Conservation (phyloP, 2,797 vertebrate genomes). For the Tamandua tetradactyla region DNA sequence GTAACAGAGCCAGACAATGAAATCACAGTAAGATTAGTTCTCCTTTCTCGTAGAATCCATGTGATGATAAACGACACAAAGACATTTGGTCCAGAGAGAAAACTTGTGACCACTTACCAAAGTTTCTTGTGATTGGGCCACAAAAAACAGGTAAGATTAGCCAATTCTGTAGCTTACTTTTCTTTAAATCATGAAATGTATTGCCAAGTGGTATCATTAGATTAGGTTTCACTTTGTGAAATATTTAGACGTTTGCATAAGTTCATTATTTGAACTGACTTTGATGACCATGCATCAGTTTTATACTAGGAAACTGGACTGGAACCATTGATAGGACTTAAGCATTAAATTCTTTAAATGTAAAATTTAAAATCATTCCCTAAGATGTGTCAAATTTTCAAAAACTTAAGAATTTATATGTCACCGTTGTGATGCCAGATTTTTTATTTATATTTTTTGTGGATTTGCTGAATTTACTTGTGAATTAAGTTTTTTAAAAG, state of each 20-base stretch:
- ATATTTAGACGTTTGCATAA: not conserved
- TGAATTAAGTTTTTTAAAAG: not conserved
- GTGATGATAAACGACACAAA: constrained; percentile 96
- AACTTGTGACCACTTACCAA: constrained; percentile 96
- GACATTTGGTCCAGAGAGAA: constrained; percentile 99
- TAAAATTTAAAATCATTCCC: not conserved
- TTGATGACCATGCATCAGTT: not conserved
- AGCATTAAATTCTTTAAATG: not conserved
- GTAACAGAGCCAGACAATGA: not conserved
- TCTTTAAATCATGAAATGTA: not conserved
- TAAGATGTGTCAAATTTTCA: not conserved
- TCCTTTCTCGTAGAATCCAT: constrained; percentile 90
- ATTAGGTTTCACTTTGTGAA: not conserved
- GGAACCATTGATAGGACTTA: not conserved
- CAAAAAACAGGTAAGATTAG: constrained; percentile 94
- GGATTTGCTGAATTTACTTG: not conserved
- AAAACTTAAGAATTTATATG: not conserved
- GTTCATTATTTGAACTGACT: not conserved
- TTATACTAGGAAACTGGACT: not conserved
- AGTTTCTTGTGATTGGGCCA: constrained; percentile 96
- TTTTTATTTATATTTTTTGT: not conserved
- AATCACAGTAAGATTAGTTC: not conserved
- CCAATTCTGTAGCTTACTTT: not conserved
- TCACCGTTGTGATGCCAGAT: not conserved
- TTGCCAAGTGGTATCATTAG: not conserved